Percentiles rank a stretch among this genome's conserved stretches.
These are phyloP conservation scores for Nothocercus nigrocapillus DNA, from an alignment of 2,113 vertebrate genomes.

Conservation along the genomic window DNA sequence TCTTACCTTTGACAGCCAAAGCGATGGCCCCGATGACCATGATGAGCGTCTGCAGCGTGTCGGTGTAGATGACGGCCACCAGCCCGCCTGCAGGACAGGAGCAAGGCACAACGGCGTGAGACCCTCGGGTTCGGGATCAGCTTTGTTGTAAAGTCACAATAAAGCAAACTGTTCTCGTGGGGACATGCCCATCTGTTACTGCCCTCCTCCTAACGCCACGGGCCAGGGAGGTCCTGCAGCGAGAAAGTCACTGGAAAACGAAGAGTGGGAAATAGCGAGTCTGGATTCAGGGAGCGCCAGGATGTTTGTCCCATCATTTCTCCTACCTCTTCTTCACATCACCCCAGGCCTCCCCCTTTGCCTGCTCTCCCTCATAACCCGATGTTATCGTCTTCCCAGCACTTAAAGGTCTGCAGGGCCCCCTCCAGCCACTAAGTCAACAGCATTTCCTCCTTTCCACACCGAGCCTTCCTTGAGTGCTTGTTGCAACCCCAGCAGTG, in stretches of 20 bases:
- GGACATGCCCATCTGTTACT: not conserved
- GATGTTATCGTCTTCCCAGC: not conserved
- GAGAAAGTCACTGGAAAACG: not conserved
- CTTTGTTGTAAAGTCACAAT: not conserved
- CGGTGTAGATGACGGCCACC: conserved; percentile 89
- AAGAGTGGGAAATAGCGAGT: not conserved
- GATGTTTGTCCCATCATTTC: not conserved
- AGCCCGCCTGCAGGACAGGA: conserved; percentile 83
- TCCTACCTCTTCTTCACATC: not conserved
- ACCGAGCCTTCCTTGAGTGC: not conserved
- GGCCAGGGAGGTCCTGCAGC: not conserved
- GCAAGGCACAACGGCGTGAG: rapidly evolving
- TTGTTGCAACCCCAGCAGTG: not conserved
- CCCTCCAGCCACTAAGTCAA: not conserved
- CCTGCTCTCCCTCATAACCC: not conserved
- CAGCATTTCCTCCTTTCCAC: not conserved
- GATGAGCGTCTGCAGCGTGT: conserved; percentile 87
- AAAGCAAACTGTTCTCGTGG: rapidly evolving
- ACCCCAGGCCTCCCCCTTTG: rapidly evolving
- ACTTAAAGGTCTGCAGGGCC: rapidly evolving
- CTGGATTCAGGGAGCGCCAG: not conserved
- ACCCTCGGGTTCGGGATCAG: rapidly evolving
- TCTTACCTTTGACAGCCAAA: conserved; percentile 86
- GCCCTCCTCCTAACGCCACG: rapidly evolving
- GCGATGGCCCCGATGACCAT: conserved; percentile 89